phyloP scores from a whole-genome alignment of 2,888 invertebrate species.

The Hirtodrosophila histrioides region DNA sequence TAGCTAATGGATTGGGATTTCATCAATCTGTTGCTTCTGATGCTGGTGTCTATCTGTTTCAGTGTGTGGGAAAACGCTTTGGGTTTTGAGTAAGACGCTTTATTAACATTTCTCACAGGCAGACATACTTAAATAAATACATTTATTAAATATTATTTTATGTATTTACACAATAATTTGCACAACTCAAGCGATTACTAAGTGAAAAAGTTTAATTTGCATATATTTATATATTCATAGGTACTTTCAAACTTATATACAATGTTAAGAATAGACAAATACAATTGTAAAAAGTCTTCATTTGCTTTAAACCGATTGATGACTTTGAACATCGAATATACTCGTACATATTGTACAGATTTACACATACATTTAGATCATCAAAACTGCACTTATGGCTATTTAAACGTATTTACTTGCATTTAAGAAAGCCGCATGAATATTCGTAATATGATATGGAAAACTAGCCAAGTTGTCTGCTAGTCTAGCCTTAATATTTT shows the following conservation, averaged over 20 bases:
- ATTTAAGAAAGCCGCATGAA: constrained; percentile 25
- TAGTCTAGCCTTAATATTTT: neutral
- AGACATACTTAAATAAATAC: constrained; percentile 36
- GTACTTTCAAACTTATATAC: constrained; percentile 27
- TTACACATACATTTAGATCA: constrained; percentile 18
- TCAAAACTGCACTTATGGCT: constrained; percentile 10
- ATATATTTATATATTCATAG: neutral
- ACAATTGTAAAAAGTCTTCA: constrained; percentile 47
- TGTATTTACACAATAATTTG: constrained; percentile 26
- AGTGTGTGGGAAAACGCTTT: neutral
- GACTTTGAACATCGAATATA: constrained; percentile 26
- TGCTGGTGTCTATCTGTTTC: neutral
- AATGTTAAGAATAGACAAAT: constrained; percentile 8
- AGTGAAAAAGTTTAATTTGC: constrained; percentile 16
- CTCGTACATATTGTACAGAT: constrained; percentile 1
- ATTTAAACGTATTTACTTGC: constrained; percentile 16
- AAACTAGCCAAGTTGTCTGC: neutral
- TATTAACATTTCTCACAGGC: constrained; percentile 63
- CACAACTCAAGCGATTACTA: constrained; percentile 29
- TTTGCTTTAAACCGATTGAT: constrained; percentile 43
- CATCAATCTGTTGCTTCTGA: constrained; percentile 50
- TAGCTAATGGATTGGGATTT: constrained; percentile 40
- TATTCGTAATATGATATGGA: constrained; percentile 30
- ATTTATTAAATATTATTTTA: constrained; percentile 24
- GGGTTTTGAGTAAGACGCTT: constrained; percentile 61